These are phyloP conservation scores for Acromyrmex charruanus DNA, from an alignment of 1,140 invertebrate species.

Conservation along the genomic window DNA sequence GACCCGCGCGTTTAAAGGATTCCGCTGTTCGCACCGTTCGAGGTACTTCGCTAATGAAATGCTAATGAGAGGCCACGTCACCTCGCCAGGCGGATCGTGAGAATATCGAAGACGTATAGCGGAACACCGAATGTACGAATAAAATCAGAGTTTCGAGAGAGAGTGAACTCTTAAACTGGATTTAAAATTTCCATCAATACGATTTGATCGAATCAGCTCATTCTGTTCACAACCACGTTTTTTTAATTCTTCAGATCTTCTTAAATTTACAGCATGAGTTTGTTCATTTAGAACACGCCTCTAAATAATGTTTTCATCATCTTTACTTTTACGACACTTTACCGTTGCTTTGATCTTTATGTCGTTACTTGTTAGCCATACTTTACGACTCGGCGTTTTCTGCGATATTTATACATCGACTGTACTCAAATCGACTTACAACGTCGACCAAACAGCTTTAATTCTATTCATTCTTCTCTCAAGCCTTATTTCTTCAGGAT, in stretches of 20 bases:
- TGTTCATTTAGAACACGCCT: neutral
- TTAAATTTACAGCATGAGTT: neutral
- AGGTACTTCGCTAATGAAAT: slow-evolving; percentile 65
- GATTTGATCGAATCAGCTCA: neutral
- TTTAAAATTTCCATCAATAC: slow-evolving; percentile 19
- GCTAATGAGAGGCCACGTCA: slow-evolving; percentile 64
- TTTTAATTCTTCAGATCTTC: neutral
- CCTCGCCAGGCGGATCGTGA: slow-evolving; percentile 40
- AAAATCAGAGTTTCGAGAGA: neutral
- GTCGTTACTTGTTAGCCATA: neutral
- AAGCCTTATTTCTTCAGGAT: slow-evolving; percentile 36
- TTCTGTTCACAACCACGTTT: neutral
- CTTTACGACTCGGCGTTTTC: slow-evolving; percentile 26
- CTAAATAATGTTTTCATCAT: neutral
- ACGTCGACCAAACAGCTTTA: neutral
- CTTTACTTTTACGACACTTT: slow-evolving; percentile 1
- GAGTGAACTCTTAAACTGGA: no score
- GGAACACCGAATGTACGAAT: neutral
- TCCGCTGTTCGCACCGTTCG: slow-evolving; percentile 59
- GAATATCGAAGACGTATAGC: slow-evolving; percentile 21
- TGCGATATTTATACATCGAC: slow-evolving; percentile 8
- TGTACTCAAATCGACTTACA: slow-evolving; percentile 47
- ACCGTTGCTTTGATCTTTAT: neutral
- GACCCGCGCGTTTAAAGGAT: slow-evolving; percentile 55
- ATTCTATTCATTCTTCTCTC: slow-evolving; percentile 38